These are phyloP conservation scores for Eledona agricola DNA, from an alignment of 2,888 invertebrate species.

Conservation along the genomic window DNA sequence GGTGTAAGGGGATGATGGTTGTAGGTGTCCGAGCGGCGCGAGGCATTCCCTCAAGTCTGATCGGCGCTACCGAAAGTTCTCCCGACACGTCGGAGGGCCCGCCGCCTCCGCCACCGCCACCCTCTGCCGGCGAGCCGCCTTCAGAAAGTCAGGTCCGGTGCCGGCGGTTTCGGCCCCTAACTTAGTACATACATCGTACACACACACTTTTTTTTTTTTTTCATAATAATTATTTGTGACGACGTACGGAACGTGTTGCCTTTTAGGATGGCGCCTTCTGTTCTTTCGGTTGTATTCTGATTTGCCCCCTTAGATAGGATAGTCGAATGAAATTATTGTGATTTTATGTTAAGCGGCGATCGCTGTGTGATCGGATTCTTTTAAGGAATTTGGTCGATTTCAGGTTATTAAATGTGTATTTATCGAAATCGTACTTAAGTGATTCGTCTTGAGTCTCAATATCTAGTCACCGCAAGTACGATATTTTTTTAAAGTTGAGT, in stretches of 20 bases:
- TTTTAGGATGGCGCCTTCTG: constrained; percentile 13
- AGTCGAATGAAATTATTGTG: constrained; percentile 22
- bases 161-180: constrained; percentile 60
- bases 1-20: constrained; percentile 20
- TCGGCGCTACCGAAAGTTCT: constrained; percentile 57
- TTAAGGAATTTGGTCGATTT: too few relatives aligned
- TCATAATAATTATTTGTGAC: too few relatives aligned
- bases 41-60: constrained; percentile 61
- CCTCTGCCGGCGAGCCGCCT: constrained; percentile 58
- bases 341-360: constrained; percentile 24
- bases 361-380: constrained; percentile 15
- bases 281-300: constrained; percentile 14
- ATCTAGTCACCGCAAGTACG: constrained; percentile 49
- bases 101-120: constrained; percentile 56
- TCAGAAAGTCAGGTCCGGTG: constrained; percentile 60
- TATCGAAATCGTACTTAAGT: constrained; percentile 35
- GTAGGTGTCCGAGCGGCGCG: constrained; percentile 48
- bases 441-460: constrained; percentile 39
- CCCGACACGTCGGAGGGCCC: constrained; percentile 58
- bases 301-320: constrained; percentile 32
- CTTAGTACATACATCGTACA: constrained; percentile 54
- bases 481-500: constrained; percentile 50
- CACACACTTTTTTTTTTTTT: too few relatives aligned
- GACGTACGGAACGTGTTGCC: constrained; percentile 31
- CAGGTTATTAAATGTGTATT: too few relatives aligned